A percentile compares a stretch with the other conserved stretches of the same genome.
Evolutionary conservation across 2,888 invertebrate species (phyloP).

Genomic region (Omphaloscelis lunosa): DNA sequence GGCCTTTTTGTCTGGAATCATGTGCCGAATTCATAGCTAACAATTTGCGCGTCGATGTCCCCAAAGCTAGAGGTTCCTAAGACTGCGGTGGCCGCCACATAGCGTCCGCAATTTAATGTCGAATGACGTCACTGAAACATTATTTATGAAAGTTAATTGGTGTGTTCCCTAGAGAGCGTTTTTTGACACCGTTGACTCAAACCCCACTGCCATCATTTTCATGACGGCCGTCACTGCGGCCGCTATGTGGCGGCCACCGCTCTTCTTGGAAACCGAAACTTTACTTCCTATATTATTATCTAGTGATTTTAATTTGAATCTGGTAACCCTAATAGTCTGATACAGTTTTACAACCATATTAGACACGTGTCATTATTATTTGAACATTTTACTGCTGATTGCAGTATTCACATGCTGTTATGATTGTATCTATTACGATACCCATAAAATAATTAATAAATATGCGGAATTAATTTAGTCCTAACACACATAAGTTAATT

Average conservation of each 20-base stretch:
- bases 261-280: too few species aligned
- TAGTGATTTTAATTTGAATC: background rate
- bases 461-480: conserved; percentile 29
- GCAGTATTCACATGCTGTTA: conserved; percentile 26
- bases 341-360: background rate
- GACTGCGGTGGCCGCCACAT: too few species aligned
- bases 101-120: too few species aligned
- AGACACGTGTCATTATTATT: conserved; percentile 24
- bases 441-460: conserved; percentile 36
- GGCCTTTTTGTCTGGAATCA: too few species aligned
- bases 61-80: too few species aligned
- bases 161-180: too few species aligned
- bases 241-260: background rate
- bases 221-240: background rate
- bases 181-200: background rate
- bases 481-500: conserved; percentile 10
- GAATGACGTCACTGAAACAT: too few species aligned
- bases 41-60: too few species aligned
- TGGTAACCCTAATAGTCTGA: conserved; percentile 16
- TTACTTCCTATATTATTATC: too few species aligned
- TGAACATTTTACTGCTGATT: conserved; percentile 47
- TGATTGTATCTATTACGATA: conserved; percentile 21
- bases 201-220: too few species aligned
- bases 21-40: too few species aligned
- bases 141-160: too few species aligned